phyloP scores from a whole-genome alignment of 1,140 invertebrate genomes.

The Nymphalis io region DNA sequence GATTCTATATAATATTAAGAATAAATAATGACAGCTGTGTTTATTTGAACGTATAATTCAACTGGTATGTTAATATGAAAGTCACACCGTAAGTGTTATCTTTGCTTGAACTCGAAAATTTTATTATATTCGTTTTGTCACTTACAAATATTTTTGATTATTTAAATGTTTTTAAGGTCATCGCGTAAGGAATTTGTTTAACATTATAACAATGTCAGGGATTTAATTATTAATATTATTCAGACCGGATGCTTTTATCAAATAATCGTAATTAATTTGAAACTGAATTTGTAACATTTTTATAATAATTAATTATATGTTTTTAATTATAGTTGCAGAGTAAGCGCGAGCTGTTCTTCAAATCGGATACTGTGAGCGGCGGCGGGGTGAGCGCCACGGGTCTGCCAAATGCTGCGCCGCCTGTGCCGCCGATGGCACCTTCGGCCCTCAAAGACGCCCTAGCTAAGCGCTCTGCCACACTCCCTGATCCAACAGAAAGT shows the following conservation, averaged over 20 bases:
- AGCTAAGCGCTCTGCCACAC: conserved; percentile 67
- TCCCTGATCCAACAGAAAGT: conserved; percentile 65
- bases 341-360: conserved; percentile 90
- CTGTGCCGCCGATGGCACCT: conserved; percentile 63
- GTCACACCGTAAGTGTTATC: no score
- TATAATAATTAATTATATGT: conserved; percentile 4
- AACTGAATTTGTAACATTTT: background rate
- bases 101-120: no score
- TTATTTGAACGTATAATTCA: no score
- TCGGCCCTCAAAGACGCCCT: conserved; percentile 71
- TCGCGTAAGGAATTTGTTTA: no score
- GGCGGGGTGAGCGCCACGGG: conserved; percentile 65
- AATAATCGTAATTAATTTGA: background rate
- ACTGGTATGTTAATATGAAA: no score
- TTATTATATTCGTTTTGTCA: no score
- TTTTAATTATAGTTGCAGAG: conserved; percentile 84
- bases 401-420: conserved; percentile 63
- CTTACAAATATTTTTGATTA: no score
- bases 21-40: no score
- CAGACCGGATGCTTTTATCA: background rate
- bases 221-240: no score
- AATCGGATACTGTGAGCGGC: conserved; percentile 78
- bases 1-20: no score
- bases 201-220: no score
- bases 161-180: no score